Base-by-base conservation (phyloP, 2,113 vertebrate genomes). In the Hiodon alosoides region DNA sequence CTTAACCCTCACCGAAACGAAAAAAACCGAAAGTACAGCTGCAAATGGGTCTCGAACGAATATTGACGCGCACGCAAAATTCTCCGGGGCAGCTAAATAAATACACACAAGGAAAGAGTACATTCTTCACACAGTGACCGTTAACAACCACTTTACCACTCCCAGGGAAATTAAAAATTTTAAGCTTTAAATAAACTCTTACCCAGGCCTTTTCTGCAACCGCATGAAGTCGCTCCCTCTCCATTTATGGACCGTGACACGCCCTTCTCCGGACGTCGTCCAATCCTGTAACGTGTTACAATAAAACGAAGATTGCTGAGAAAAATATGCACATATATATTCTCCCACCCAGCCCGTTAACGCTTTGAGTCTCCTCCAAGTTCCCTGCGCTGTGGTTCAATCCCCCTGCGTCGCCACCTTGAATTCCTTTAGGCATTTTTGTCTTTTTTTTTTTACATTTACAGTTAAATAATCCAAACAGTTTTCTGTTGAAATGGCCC, bases 261-360 rank as follows among this genome's bases (percentile, higher is more conserved):
- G 57, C 87, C 85, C 83, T 84, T 84, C 73, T 74, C n/a, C 8
- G 7, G 65, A 52, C 52, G 13, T 72, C 58, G 76, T 79, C 90
- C 90, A 91, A 91, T 91, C 89, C 81, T 67, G 13, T 80, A 65
- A 2, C 62, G 5, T 65, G 80, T 68, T 69, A 67, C 46, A 66
- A 61, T 67, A 74, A 74, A 81, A 77, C 81, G 81, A 79, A 81
- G 82, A 80, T 81, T 69, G 76, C 78, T 75, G 81, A 80, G 87
- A 80, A 85, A 90, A 87, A 84, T 84, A 89, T 86, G 79, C 79
- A 82, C 77, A 81, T 90, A 92, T 92, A 92, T 91, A 92, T 84
- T 88, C 87, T 76, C 83, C 88, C 86, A 74, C 60, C 48, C 77
- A 67, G 84, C 60, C 79, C 82, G 78, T 75, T 82, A 81, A 72